Conservation (phyloP, 2,113 vertebrate genomes). For the Vireo altiloquus region DNA sequence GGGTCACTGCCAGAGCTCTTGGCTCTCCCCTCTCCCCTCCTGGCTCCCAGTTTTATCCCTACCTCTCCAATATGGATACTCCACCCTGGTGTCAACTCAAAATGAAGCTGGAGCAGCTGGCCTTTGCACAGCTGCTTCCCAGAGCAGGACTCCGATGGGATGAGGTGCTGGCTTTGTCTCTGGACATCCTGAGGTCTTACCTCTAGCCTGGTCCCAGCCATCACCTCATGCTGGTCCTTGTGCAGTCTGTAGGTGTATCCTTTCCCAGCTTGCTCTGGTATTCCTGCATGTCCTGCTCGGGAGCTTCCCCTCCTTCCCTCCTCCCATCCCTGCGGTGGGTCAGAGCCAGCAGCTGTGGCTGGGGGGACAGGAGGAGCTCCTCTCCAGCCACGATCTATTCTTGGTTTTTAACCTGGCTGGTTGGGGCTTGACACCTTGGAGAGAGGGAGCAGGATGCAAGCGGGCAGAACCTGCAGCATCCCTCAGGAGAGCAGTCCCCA, state of each 20-base stretch:
- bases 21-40: neutral
- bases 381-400: neutral
- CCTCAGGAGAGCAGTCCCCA: neutral
- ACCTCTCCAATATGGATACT: neutral
- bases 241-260: rapidly evolving
- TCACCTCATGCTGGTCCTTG: neutral
- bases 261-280: neutral
- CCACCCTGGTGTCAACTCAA: neutral
- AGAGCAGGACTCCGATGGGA: neutral
- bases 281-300: rapidly evolving
- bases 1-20: neutral
- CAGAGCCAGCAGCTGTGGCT: neutral
- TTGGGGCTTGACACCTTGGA: neutral
- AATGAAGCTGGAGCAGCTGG: neutral
- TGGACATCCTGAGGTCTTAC: neutral
- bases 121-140: neutral
- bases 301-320: neutral
- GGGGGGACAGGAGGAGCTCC: neutral
- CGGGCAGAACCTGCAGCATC: neutral
- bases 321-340: neutral
- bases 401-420: neutral
- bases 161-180: neutral
- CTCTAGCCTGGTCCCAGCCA: neutral
- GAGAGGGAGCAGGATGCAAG: neutral
- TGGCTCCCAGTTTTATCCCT: neutral